Evolutionary conservation across 2,888 invertebrate genomes (phyloP), one percentile per base, ranked within the genome.

Genomic region (Pyrochroa serraticornis): DNA sequence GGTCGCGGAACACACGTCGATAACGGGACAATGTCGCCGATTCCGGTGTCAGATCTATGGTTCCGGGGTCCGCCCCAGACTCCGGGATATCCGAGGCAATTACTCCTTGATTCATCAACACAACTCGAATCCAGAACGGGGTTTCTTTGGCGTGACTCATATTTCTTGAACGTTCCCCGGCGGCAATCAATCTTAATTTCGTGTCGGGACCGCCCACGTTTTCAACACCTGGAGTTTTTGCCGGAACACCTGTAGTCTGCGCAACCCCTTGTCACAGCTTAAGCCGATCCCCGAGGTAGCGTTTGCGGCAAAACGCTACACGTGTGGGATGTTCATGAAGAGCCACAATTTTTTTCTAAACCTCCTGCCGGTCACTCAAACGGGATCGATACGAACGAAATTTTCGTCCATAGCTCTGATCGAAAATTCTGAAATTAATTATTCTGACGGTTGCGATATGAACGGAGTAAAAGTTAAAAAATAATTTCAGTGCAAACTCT

Each of bases 21-120:
- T 74, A 75, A 69, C 73, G 70, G 73, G 70, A 73, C 73, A 74
- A 71, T 73, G 74, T 71, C 74, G 68, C 69, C 73, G 67, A 69
- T 72, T 75, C 75, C 74, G 71, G 69, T 70, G 71, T 71, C 72
- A 71, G 72, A 75, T 74, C 68, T 72, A 69, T 70, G 71, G 68
- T 71, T 73, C 72, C 73, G 69, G n/a, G 66, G 66, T 69, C 70
- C 70, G 69, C 63, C 65, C 66, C 62, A 60, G 61, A 66, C 44
- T 70, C 67, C 70, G 70, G 69, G 65, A 70, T 67, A 68, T 69
- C 67, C 66, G 66, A 64, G 66, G 68, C 68, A 67, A 22, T 22
- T 22, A 22, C 22, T 22, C 22, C 22, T 67, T 70, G 70, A 68
- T 66, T 58, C 59, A 58, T 50, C 63, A 45, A 56, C 61, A 55